Evolutionary conservation across 2,797 vertebrate genomes (phyloP).

Genomic region (Tragopan temminckii): DNA sequence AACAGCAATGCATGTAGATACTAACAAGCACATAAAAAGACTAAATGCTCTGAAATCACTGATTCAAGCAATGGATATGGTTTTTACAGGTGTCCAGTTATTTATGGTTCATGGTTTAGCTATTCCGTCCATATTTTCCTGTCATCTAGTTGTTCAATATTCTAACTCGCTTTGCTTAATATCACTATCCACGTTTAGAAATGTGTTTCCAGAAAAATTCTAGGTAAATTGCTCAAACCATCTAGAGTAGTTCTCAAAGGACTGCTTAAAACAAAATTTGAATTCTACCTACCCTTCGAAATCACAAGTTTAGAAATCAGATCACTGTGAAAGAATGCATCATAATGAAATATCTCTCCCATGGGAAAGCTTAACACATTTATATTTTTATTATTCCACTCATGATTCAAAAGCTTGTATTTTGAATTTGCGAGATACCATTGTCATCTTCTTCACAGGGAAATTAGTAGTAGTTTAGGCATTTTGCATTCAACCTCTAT

Average conservation of each 20-base stretch:
- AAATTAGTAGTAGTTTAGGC: neutral
- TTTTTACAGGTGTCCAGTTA: neutral
- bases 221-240: neutral
- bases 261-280: neutral
- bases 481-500: neutral
- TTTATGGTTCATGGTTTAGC: neutral
- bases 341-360: neutral
- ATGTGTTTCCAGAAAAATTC: neutral
- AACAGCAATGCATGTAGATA: neutral
- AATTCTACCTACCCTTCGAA: neutral
- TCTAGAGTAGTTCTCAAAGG: neutral
- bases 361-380: neutral
- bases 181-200: neutral
- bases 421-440: neutral
- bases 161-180: neutral
- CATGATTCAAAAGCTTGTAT: neutral
- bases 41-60: slow-evolving; percentile 14
- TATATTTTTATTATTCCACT: neutral
- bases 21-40: neutral
- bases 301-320: neutral
- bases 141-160: neutral
- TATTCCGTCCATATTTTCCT: neutral
- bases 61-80: neutral
- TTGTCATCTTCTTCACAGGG: neutral
- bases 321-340: neutral